These are phyloP conservation scores for Australoheros scitulus DNA, from an alignment of 2,113 vertebrate genomes.

Conservation along the genomic window DNA sequence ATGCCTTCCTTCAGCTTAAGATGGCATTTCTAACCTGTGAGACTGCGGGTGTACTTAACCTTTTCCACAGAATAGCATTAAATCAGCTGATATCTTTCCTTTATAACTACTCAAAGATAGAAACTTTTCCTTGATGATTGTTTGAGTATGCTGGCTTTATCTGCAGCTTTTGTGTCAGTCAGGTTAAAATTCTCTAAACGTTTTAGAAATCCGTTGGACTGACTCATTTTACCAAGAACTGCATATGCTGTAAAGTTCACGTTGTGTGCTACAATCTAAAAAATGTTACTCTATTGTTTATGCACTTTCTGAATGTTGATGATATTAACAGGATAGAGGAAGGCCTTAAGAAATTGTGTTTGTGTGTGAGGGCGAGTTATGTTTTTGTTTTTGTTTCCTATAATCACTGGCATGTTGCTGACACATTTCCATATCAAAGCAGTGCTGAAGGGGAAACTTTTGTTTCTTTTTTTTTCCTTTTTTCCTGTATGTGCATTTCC, in stretches of 20 bases:
- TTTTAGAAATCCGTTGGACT: neutral
- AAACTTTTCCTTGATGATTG: neutral
- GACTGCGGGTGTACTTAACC: neutral
- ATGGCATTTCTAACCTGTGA: neutral
- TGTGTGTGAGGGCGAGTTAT: neutral
- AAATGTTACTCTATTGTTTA: neutral
- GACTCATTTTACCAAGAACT: neutral
- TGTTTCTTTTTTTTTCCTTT: slow-evolving; percentile 11
- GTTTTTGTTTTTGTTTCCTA: slow-evolving; percentile 32
- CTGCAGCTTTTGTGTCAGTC: neutral
- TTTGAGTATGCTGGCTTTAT: neutral
- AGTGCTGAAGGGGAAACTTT: slow-evolving; percentile 23
- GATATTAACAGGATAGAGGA: neutral
- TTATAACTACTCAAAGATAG: neutral
- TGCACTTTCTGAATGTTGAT: neutral
- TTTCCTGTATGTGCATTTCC: neutral
- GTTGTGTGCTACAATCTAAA: neutral
- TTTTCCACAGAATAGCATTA: neutral
- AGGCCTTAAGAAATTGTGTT: neutral
- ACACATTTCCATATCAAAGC: slow-evolving; percentile 42
- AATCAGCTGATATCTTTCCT: neutral
- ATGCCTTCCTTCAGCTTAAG: neutral
- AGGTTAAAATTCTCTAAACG: neutral
- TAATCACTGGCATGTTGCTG: slow-evolving; percentile 9
- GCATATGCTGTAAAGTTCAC: neutral